Percentiles rank a stretch among this genome's conserved stretches.
These are phyloP conservation scores for Acropora tenuis DNA, from an alignment of 64 coral and sea anemone genomes.

Conservation along the genomic window DNA sequence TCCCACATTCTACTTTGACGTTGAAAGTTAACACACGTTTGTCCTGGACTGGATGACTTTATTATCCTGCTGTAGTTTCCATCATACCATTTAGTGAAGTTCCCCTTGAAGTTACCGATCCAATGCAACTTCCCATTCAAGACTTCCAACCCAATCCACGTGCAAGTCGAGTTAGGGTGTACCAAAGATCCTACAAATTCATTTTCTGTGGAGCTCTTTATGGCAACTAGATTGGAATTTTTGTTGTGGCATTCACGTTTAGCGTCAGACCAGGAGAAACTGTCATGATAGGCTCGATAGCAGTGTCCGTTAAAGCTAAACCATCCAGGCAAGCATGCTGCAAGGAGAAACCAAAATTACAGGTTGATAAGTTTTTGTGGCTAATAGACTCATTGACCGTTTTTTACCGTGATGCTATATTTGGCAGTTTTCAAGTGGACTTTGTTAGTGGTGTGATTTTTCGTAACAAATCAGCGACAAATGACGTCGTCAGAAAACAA, in stretches of 20 bases:
- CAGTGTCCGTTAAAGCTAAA: background rate
- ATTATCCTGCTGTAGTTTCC: too few relatives aligned
- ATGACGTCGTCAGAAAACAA: too few relatives aligned
- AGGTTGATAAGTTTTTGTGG: too few relatives aligned
- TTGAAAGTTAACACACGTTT: background rate
- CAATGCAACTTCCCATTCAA: background rate
- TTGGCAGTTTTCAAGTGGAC: too few relatives aligned
- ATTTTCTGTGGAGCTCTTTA: background rate
- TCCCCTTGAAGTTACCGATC: background rate
- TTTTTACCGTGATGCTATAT: too few relatives aligned
- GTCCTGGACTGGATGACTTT: background rate
- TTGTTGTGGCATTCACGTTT: background rate
- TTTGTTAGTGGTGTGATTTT: too few relatives aligned
- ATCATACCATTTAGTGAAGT: background rate
- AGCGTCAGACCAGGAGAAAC: background rate
- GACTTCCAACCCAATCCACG: constrained; percentile 1
- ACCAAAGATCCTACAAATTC: background rate
- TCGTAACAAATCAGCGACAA: too few relatives aligned
- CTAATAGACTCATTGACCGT: too few relatives aligned
- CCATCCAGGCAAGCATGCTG: constrained; percentile 16
- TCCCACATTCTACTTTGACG: background rate
- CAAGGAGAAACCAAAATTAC: background rate
- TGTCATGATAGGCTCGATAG: background rate
- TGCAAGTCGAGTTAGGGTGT: background rate
- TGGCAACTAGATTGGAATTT: background rate